Evolutionary conservation across 2,113 vertebrate species (phyloP).

Genomic region (Sprattus sprattus): DNA sequence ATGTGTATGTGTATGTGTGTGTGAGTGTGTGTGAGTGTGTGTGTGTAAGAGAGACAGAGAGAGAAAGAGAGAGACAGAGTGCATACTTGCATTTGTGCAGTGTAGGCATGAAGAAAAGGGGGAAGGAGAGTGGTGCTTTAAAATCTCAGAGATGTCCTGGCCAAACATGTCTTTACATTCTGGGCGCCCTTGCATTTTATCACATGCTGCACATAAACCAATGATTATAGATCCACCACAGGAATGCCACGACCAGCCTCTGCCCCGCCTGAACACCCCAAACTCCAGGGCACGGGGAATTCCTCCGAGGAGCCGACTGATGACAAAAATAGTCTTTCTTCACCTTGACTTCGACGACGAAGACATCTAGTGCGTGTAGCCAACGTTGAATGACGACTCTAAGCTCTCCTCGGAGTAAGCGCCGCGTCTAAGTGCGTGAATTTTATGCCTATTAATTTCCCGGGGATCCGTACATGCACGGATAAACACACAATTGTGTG

Average conservation of each 20-base stretch:
- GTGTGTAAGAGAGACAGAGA: background rate
- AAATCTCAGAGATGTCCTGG: background rate
- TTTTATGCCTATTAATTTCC: background rate
- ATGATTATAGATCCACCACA: conserved; percentile 1
- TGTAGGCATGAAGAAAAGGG: background rate
- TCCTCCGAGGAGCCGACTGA: background rate
- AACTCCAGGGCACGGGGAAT: conserved; percentile 7
- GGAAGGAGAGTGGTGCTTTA: background rate
- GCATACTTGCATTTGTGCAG: background rate
- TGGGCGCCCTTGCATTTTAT: background rate
- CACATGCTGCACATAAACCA: conserved; percentile 12
- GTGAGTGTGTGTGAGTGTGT: background rate
- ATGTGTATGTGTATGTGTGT: background rate
- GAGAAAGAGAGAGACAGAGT: background rate
- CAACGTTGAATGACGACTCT: background rate
- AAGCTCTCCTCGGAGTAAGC: background rate
- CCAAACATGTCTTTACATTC: conserved; percentile 21
- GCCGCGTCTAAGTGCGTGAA: background rate
- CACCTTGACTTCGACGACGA: background rate
- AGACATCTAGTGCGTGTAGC: conserved; percentile 18
- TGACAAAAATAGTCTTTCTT: background rate
- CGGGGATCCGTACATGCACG: background rate
- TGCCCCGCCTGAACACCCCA: background rate
- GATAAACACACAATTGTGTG: conserved; percentile 5
- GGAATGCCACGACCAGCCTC: background rate